These are phyloP conservation scores for Aphelocoma californica DNA, from an alignment of 2,797 vertebrate genomes.

Conservation along the genomic window DNA sequence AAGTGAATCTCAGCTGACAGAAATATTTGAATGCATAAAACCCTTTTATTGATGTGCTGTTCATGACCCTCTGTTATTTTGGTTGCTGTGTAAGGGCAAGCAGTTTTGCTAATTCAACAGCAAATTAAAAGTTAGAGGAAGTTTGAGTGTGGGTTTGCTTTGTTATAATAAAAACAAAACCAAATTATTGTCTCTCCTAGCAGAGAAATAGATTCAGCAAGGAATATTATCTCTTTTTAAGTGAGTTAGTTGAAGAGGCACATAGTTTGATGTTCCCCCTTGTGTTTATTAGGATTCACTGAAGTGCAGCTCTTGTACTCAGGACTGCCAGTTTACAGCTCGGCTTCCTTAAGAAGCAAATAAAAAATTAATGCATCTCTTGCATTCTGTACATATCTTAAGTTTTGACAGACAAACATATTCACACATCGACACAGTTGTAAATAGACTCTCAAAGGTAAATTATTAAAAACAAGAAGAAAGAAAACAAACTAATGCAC, in stretches of 20 bases:
- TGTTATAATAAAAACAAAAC: background rate
- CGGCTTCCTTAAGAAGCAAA: constrained; percentile 56
- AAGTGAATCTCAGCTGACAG: background rate
- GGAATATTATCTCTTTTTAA: constrained; percentile 25
- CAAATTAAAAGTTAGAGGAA: background rate
- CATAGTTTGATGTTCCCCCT: background rate
- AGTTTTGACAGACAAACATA: constrained; percentile 71
- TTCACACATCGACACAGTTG: constrained; percentile 38
- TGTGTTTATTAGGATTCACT: constrained; percentile 52
- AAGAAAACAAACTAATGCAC: constrained; percentile 61
- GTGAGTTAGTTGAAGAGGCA: background rate
- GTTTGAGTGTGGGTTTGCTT: background rate
- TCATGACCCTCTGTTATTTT: background rate
- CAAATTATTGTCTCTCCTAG: constrained; percentile 16
- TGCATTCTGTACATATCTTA: constrained; percentile 52
- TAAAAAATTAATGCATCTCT: constrained; percentile 70
- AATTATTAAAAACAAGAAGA: constrained; percentile 76
- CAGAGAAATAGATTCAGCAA: background rate
- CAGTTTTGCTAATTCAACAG: background rate
- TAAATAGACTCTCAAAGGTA: constrained; percentile 70
- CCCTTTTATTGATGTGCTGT: background rate
- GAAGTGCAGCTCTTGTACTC: constrained; percentile 42
- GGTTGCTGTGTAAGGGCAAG: background rate
- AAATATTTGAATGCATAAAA: background rate
- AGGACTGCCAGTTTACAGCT: constrained; percentile 42